A percentile compares a stretch with the other conserved stretches of the same genome.
Conservation (phyloP, 2,888 invertebrate species). For the Eremobia ochroleuca region DNA sequence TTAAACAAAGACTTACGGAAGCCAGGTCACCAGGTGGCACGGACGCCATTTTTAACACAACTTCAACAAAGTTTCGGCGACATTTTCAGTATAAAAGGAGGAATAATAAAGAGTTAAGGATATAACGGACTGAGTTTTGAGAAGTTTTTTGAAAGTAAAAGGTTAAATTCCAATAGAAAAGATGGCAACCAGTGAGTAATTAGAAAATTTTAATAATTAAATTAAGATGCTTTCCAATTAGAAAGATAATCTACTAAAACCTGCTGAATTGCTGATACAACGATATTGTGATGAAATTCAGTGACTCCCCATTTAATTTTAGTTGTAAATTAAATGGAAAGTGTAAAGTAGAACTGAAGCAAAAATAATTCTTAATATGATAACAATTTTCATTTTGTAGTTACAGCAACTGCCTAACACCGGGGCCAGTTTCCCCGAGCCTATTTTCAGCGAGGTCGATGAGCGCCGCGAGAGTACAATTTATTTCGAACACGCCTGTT, state of each 20-base stretch:
- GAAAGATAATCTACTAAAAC: background rate
- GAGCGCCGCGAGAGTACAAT: slow-evolving; percentile 33
- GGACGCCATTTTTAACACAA: slow-evolving; percentile 42
- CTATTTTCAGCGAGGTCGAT: slow-evolving; percentile 26
- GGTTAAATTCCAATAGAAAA: slow-evolving; percentile 14
- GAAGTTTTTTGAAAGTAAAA: slow-evolving; percentile 30
- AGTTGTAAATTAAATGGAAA: background rate
- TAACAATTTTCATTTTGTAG: slow-evolving; percentile 1
- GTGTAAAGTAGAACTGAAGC: background rate
- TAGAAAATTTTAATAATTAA: background rate
- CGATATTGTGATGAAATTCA: background rate
- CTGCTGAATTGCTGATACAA: background rate
- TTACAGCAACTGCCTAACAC: slow-evolving; percentile 5
- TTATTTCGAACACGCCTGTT: slow-evolving; percentile 35
- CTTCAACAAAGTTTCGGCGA: slow-evolving; percentile 40
- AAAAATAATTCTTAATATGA: background rate
- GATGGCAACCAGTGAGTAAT: slow-evolving; percentile 8
- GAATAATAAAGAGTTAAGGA: slow-evolving; percentile 50
- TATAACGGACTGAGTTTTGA: slow-evolving; percentile 31
- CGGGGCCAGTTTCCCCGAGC: slow-evolving; percentile 1
- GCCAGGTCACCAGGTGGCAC: slow-evolving; percentile 48
- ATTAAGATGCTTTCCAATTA: background rate
- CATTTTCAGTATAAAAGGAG: slow-evolving; percentile 36
- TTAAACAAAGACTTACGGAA: slow-evolving; percentile 50
- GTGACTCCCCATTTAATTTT: background rate